Evolutionary conservation across 2,113 vertebrate species (phyloP).

Genomic region (Chascanopsetta lugubris): DNA sequence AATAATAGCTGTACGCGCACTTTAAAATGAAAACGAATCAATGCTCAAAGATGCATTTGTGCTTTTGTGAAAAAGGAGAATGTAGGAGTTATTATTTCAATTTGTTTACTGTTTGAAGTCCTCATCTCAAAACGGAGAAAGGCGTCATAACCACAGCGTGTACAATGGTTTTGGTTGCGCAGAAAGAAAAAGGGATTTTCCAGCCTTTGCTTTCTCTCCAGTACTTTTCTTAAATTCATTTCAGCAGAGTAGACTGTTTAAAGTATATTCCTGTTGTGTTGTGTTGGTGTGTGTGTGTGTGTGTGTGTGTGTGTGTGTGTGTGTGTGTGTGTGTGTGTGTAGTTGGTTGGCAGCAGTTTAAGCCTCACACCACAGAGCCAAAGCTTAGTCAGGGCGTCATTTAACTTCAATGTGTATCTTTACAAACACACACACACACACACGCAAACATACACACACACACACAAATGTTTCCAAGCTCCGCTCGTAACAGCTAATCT

Average conservation of each 20-base stretch:
- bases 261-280: background rate
- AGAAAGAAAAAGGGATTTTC: background rate
- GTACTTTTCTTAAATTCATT: background rate
- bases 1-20: slow-evolving; percentile 12
- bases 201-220: too few relatives aligned
- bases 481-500: too few relatives aligned
- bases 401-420: background rate
- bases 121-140: slow-evolving; percentile 6
- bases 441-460: background rate
- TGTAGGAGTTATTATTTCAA: background rate
- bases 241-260: background rate
- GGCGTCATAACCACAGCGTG: slow-evolving; percentile 9
- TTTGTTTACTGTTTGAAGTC: background rate
- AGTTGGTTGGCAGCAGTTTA: background rate
- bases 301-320: background rate
- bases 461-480: background rate
- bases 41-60: background rate
- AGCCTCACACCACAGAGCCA: background rate
- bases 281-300: background rate
- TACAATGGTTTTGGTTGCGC: background rate
- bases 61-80: background rate
- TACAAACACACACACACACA: too few relatives aligned
- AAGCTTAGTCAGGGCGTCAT: background rate
- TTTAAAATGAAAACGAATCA: slow-evolving; percentile 21
- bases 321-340: background rate